Evolutionary conservation across 2,113 vertebrate species (phyloP), one percentile per base, ranked within the genome.

Genomic region (Psettodes erumei): DNA sequence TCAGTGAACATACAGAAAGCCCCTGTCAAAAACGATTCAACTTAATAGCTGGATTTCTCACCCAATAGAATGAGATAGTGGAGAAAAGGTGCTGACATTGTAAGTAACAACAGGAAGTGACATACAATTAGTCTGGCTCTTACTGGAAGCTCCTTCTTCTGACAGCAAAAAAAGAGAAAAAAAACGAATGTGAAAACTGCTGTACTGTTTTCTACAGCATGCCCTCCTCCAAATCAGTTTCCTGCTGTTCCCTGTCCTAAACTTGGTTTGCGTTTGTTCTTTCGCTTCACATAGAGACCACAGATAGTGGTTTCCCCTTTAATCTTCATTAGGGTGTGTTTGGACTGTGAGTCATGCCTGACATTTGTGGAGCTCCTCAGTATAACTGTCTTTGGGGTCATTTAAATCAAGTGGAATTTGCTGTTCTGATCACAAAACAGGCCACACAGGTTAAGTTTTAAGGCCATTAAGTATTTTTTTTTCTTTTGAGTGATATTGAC

Each of bases 101-200:
- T 91, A 71, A 76, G 59, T 87, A 77, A 92, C 81, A 85, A 92
- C 93, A 94, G 93, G 93, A 94, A 93, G 86, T 94, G 81, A 93
- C 91, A 85, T 90, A 84, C 88, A 93, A 90, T 75, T 54, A 80
- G 70, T 83, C 83, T 72, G 79, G 71, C 86, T 90, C 51, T 94
- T 95, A 94, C 93, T 94, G 93, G 93, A 94, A 94, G 88, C 69
- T 70, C 74, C 67, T 75, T 76, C 68, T 62, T 77, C 50, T 83
- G 60, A 89, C 68, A 89, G 71, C 56, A 74, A 51, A 85, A 81
- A 86, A 82, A 83, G 35, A 83, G 83, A 66, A 79, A 83, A 37
- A 83, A 85, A 60, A n/a, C n/a, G n/a, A 69, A 55, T 33, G 51
- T 58, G 33, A 86, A 82, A 83, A 83, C 59, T 58, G 71, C 27